Percentiles rank a stretch among this genome's conserved stretches.
Evolutionary conservation across 2,113 vertebrate species (phyloP).

Genomic region (Zosterops hypoxanthus): DNA sequence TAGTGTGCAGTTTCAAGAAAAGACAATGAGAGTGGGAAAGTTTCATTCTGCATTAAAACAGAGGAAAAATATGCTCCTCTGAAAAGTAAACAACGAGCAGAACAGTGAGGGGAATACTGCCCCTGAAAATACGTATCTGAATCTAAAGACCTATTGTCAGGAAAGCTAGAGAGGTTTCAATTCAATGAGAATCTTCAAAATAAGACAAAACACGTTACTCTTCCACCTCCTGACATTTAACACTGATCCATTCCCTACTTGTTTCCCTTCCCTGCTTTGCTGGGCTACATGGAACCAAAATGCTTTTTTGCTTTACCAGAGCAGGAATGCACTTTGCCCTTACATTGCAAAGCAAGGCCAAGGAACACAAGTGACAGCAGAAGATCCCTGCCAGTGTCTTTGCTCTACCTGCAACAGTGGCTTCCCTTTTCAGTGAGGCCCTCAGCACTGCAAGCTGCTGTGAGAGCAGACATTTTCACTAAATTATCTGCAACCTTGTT

Average conservation of each 20-base stretch:
- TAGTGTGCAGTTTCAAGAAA: background rate
- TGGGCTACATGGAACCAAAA: background rate
- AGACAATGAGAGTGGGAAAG: constrained; percentile 20
- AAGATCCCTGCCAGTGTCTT: background rate
- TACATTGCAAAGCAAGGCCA: background rate
- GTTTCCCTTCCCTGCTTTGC: background rate
- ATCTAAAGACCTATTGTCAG: background rate
- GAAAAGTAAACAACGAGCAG: background rate
- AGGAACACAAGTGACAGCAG: background rate
- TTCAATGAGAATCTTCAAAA: background rate
- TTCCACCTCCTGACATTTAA: background rate
- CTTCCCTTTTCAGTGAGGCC: background rate
- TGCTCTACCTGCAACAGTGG: background rate
- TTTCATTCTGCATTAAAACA: background rate
- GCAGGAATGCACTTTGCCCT: background rate
- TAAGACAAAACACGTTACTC: background rate
- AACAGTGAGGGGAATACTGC: background rate
- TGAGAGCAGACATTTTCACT: background rate
- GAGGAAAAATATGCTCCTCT: constrained; percentile 14
- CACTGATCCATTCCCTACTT: background rate
- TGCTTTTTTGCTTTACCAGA: background rate
- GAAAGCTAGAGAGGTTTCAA: background rate
- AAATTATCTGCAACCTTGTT: background rate
- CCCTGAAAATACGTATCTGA: background rate
- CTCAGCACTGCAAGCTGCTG: background rate